Percentiles rank a stretch among this genome's conserved stretches.
These are phyloP conservation scores for Melieria crassipennis DNA, from an alignment of 2,888 invertebrate species.

Conservation along the genomic window DNA sequence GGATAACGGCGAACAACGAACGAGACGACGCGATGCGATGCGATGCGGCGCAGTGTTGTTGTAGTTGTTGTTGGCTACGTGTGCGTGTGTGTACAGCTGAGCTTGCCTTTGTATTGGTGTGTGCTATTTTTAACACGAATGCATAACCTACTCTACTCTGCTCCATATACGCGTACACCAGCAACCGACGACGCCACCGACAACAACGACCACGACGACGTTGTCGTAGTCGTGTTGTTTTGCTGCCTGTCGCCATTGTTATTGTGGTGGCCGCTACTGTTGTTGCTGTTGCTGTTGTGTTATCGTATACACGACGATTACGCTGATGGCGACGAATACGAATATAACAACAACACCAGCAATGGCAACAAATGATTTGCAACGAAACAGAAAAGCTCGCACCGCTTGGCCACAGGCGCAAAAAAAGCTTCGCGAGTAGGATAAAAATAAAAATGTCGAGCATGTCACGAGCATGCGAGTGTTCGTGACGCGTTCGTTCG, in stretches of 20 bases:
- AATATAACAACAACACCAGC: neutral
- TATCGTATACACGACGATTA: no score
- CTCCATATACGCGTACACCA: neutral
- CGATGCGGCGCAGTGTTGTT: neutral
- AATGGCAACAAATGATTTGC: neutral
- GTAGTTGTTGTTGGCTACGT: neutral
- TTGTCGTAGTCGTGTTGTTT: neutral
- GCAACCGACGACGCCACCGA: neutral
- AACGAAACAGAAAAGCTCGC: conserved; percentile 15
- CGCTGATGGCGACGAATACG: no score
- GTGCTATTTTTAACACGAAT: conserved; percentile 27
- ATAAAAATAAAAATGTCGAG: conserved; percentile 18
- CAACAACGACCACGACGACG: neutral
- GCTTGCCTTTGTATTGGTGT: conserved; percentile 20
- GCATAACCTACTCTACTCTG: conserved; percentile 27
- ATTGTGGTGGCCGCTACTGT: no score
- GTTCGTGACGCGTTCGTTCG: no score
- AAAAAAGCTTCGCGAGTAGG: neutral
- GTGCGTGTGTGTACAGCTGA: neutral
- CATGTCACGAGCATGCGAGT: neutral
- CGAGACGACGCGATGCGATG: neutral
- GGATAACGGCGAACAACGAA: conserved; percentile 32
- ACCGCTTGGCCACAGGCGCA: neutral
- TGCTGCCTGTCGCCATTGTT: no score
- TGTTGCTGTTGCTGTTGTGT: no score